Evolutionary conservation across 92 coral and sea anemone genomes (phyloP), one percentile per base, ranked within the genome.

Genomic region (Palythoa caribaeorum): DNA sequence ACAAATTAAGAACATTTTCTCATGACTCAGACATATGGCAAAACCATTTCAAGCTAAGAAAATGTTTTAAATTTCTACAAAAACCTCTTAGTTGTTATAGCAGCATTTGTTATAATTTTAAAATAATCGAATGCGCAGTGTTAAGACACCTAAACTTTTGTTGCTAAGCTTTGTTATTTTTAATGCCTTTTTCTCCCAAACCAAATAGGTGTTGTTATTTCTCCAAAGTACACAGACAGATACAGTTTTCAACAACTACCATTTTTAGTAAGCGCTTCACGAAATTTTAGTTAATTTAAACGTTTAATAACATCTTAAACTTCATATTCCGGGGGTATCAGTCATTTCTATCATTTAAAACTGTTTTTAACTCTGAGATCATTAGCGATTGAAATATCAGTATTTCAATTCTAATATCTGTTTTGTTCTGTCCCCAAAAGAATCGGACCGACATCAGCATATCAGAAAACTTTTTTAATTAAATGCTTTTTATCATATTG

Each of bases 31-130:
- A 44, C 7, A 44, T 5, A 44, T 44, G 7, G 50, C 50, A 44
- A 44, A 8, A 44, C 50, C 50, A 44, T 44, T 44, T 59, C 65
- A 37, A 39, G 15, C 20, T 38, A 52, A 3, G 50, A 73, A 36
- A 73, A 73, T 73, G n/a, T 21, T 73, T 73, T 38, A n/a, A 36
- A 36, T 73, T 16, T 73, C 77, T 59, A 59, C 13, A 17, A 59
- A 59, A 59, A 44, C 0, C 50, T 8, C 14, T 28, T 28, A 28
- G 3, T 59, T 59, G 2, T 59, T 1, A 59, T 59, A 14, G 19
- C 19, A 59, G 65, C 19, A 59, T 17, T 59, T 59, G 13, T 14
- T 59, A 14, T 8, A 44, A 2, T 4, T 44, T 44, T 44, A 44
- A 28, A 28, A 28, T 44, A 2, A 44, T 3, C 7, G 50, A 44